Conservation (phyloP, 2,113 vertebrate species). For the Protomyctophum bolini region DNA sequence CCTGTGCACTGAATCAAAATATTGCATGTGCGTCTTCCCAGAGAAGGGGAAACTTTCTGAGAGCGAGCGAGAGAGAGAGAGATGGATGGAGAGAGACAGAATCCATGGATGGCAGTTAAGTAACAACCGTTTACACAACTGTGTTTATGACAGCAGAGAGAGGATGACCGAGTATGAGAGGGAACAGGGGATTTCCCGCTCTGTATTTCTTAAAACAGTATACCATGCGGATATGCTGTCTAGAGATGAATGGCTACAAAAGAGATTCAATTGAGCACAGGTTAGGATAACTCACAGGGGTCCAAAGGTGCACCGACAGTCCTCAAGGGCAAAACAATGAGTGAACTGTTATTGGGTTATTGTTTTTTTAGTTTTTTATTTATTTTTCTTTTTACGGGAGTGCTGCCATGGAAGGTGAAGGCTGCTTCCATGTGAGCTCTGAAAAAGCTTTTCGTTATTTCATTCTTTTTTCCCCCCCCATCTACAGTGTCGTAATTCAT, state of each 20-base stretch:
- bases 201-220: conserved; percentile 1
- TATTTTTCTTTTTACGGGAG: too few relatives aligned
- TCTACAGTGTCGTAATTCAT: too few relatives aligned
- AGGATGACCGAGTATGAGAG: not conserved
- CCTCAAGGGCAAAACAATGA: too few relatives aligned
- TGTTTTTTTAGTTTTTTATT: not conserved
- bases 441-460: too few relatives aligned
- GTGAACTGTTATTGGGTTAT: not conserved
- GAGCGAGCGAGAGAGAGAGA: conserved; percentile 7
- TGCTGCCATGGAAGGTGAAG: too few relatives aligned
- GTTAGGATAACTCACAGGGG: not conserved
- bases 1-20: conserved; percentile 53
- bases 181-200: conserved; percentile 1
- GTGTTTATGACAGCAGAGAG: not conserved
- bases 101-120: conserved; percentile 3
- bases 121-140: conserved; percentile 41
- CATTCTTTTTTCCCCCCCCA: too few relatives aligned
- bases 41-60: conserved; percentile 28
- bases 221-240: not conserved
- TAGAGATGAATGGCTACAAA: conserved; percentile 10
- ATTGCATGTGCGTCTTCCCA: conserved; percentile 5
- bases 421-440: too few relatives aligned
- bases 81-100: not conserved
- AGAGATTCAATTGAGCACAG: not conserved
- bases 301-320: too few relatives aligned